Conservation (phyloP, 2,113 vertebrate species). For the Chaenocephalus aceratus region DNA sequence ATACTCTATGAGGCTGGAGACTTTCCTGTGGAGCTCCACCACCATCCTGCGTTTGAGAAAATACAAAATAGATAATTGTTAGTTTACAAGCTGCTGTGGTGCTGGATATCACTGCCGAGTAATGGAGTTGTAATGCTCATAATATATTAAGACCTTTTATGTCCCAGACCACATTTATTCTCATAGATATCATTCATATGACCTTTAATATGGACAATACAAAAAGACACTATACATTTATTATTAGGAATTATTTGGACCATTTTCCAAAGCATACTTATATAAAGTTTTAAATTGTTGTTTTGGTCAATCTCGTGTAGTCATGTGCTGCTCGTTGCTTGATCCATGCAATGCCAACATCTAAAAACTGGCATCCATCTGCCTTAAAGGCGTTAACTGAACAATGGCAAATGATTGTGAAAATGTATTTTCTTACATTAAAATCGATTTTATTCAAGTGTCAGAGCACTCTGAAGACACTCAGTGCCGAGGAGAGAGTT, state of each 20-base stretch:
- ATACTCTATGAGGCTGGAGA: conserved; percentile 98
- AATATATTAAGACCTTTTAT: too few species aligned
- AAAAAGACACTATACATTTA: background rate
- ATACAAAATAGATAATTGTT: background rate
- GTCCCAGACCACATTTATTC: background rate
- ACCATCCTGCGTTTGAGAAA: conserved; percentile 89
- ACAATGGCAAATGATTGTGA: background rate
- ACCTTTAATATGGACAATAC: background rate
- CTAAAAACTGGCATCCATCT: background rate
- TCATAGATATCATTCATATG: too few species aligned
- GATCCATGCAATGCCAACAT: background rate
- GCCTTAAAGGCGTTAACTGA: background rate
- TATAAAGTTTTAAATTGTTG: background rate
- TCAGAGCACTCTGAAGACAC: too few species aligned
- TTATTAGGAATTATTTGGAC: background rate
- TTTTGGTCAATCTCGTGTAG: background rate
- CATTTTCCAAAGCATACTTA: background rate
- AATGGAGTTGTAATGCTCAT: background rate
- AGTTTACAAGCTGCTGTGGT: background rate
- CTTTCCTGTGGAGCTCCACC: conserved; percentile 96
- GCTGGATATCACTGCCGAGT: background rate
- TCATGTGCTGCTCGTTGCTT: background rate
- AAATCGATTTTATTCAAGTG: too few species aligned
- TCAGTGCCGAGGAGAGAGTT: too few species aligned
- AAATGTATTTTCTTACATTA: too few species aligned